Conservation (phyloP, 2,888 invertebrate species). For the Andricus curvator region DNA sequence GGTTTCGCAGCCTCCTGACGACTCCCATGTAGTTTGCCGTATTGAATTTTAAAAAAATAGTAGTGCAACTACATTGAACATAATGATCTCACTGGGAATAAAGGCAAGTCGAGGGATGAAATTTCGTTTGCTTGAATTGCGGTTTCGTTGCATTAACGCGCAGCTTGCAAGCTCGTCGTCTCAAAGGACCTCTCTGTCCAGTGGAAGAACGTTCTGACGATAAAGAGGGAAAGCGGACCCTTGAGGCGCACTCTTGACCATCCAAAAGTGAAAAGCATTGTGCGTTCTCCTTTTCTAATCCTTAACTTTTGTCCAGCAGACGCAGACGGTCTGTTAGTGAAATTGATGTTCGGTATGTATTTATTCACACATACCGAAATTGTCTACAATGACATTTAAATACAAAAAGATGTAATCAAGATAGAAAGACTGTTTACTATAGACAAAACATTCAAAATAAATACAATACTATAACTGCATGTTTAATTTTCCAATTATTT, state of each 20-base stretch:
- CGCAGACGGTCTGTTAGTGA: background rate
- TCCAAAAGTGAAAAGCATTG: background rate
- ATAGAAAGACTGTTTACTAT: background rate
- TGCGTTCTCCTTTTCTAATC: background rate
- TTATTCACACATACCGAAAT: background rate
- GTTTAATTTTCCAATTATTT: no score
- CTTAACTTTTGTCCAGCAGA: background rate
- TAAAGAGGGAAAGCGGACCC: background rate
- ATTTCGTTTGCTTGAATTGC: constrained; percentile 7
- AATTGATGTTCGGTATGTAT: background rate
- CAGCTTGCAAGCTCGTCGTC: background rate
- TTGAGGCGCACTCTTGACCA: background rate
- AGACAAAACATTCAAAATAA: no score
- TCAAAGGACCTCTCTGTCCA: constrained; percentile 7
- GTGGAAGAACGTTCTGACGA: background rate
- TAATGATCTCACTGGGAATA: background rate
- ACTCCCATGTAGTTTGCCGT: no score
- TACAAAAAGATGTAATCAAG: background rate
- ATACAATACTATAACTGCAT: no score
- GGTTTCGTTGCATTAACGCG: background rate
- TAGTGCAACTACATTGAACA: no score
- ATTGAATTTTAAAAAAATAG: no score
- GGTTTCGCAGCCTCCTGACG: no score
- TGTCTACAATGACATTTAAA: background rate
- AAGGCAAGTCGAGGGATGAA: background rate